A percentile compares a stretch with the other conserved stretches of the same genome.
These are phyloP conservation scores for Macropus fuliginosus DNA, from an alignment of 2,797 vertebrate genomes.

Conservation along the genomic window DNA sequence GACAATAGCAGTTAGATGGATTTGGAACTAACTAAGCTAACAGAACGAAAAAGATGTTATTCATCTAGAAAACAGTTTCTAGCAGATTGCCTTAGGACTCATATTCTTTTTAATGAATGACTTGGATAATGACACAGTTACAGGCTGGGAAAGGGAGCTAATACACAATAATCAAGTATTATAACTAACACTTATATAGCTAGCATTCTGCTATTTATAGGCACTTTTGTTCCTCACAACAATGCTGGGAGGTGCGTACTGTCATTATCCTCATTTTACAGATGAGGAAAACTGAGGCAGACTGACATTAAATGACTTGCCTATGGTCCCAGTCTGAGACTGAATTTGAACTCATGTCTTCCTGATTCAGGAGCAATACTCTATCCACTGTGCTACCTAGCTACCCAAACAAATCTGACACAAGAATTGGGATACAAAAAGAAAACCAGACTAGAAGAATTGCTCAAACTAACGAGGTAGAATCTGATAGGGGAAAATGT, in stretches of 20 bases:
- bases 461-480: neutral
- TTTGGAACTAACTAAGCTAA: neutral
- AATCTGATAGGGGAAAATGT: neutral
- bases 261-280: neutral
- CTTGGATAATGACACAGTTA: neutral
- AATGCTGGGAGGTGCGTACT: neutral
- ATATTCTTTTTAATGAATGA: neutral
- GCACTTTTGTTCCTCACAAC: neutral
- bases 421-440: neutral
- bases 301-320: neutral
- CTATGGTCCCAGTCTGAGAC: neutral
- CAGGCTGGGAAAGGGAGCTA: neutral
- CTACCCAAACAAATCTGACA: neutral
- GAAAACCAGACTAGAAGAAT: neutral
- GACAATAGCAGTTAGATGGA: neutral
- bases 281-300: neutral
- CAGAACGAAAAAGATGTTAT: neutral
- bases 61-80: neutral
- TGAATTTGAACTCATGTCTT: neutral
- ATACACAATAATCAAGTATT: neutral
- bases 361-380: neutral
- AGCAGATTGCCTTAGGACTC: neutral
- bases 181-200: neutral
- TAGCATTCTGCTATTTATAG: neutral
- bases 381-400: neutral